Base-by-base conservation (phyloP, 2,797 vertebrate genomes). In the Sternotherus odoratus region DNA sequence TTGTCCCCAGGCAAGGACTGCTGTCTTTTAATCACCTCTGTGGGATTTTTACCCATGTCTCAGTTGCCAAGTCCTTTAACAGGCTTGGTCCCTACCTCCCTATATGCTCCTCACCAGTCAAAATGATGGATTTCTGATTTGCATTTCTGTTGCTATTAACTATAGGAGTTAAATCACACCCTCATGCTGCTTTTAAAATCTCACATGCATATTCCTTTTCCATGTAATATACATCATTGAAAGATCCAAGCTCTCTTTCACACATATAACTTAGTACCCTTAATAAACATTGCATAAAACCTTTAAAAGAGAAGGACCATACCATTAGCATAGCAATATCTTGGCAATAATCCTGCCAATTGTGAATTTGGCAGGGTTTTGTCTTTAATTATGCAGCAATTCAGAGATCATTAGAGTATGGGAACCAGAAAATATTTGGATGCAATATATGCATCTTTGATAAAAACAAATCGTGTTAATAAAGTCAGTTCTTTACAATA, bases 271-370 rank as follows among this genome's bases (percentile, higher is more conserved):
- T 87, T 85, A 2, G 1, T 23, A 24, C 39, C 23, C 77, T 66
- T 49, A 78, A 75, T 88, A 53, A 1, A 77, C 15, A 60, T 19
- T 83, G 54, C 43, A 5, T 83, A 92, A 80, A 91, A 78, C 39
- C 5, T 19, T 72, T 80, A 24, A 63, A 33, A 51, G 36, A 80
- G 84, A 82, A 51, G 0, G 86, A 30, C 72, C 4, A 13, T 63
- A 54, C 3, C 0, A 0, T 51, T 24, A 78, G 6, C 10, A 63
- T 48, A 21, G 72, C 23, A 79, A 60, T 15, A 7, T 28, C 26
- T 48, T 1, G 2, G 1, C 6, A 36, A 69, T 85, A 83, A 80
- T 8, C 12, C 36, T 50, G 33, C n/a, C 63, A 69, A 69, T 36
- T 36, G 46, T 69, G 36, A 74, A 6, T 49, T 5, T 23, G 33